Conservation (phyloP, 2,113 vertebrate genomes). For the Lagopus muta region DNA sequence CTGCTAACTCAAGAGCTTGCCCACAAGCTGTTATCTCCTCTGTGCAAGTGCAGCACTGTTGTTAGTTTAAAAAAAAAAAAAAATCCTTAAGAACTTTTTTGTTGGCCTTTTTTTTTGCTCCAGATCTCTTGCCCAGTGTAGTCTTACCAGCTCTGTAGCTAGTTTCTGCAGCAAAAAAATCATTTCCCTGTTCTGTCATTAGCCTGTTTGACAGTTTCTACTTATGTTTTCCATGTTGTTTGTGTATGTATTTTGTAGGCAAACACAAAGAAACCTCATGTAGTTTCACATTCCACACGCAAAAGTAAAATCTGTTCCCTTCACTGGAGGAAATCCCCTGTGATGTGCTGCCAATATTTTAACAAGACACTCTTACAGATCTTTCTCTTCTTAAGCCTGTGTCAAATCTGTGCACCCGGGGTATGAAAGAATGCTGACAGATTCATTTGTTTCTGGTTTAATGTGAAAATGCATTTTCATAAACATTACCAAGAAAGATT, state of each 20-base stretch:
- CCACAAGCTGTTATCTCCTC: too few relatives aligned
- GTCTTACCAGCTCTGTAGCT: too few relatives aligned
- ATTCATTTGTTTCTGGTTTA: slow-evolving; percentile 18
- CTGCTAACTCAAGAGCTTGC: too few relatives aligned
- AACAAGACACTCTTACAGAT: slow-evolving; percentile 33
- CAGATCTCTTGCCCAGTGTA: too few relatives aligned
- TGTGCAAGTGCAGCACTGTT: too few relatives aligned
- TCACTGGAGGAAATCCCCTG: slow-evolving; percentile 53
- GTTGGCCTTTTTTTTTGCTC: too few relatives aligned
- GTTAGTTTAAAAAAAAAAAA: too few relatives aligned
- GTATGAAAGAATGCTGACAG: neutral
- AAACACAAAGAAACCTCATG: neutral
- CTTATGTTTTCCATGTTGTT: slow-evolving; percentile 10
- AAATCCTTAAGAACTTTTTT: too few relatives aligned
- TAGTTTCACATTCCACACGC: slow-evolving; percentile 33
- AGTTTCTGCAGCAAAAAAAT: too few relatives aligned
- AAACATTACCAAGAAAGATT: slow-evolving; percentile 7
- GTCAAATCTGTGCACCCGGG: slow-evolving; percentile 12
- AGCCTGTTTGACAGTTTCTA: neutral
- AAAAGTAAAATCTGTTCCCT: slow-evolving; percentile 33
- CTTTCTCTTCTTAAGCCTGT: slow-evolving; percentile 35
- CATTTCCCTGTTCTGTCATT: slow-evolving; percentile 26
- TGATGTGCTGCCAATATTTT: slow-evolving; percentile 57
- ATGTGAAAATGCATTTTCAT: neutral
- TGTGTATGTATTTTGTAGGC: neutral